Percentiles rank a stretch among this genome's conserved stretches.
phyloP scores from a whole-genome alignment of 1,140 invertebrate species.

The Halictus rubicundus region DNA sequence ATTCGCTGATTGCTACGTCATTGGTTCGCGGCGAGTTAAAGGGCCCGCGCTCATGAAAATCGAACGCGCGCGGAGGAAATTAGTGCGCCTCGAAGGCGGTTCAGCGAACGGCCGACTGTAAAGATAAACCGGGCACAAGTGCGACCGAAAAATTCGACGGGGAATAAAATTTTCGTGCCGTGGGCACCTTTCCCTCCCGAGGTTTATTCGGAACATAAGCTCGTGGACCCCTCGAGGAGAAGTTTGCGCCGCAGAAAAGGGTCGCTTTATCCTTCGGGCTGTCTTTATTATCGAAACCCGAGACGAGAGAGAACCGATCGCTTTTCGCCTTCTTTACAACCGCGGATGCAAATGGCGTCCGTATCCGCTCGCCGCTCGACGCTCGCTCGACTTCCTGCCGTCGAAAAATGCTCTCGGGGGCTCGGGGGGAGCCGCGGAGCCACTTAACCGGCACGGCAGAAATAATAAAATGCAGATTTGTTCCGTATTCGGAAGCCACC shows the following conservation, averaged over 20 bases:
- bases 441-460: slow-evolving; percentile 71
- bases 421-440: slow-evolving; percentile 10
- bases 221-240: slow-evolving; percentile 41
- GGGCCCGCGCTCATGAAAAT: slow-evolving; percentile 71
- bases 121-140: slow-evolving; percentile 64
- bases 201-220: slow-evolving; percentile 74
- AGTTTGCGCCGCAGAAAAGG: slow-evolving; percentile 35
- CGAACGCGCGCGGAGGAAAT: slow-evolving; percentile 75
- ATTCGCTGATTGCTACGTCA: slow-evolving; percentile 67
- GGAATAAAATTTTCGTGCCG: slow-evolving; percentile 53
- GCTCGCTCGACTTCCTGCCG: slow-evolving; percentile 65
- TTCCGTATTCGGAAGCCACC: slow-evolving; percentile 13
- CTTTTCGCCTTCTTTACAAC: slow-evolving; percentile 73
- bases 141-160: slow-evolving; percentile 39
- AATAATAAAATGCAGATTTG: slow-evolving; percentile 78
- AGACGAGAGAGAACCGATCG: slow-evolving; percentile 61
- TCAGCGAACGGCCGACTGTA: slow-evolving; percentile 56
- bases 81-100: slow-evolving; percentile 51
- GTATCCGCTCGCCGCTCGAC: slow-evolving; percentile 69
- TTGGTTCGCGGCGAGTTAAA: slow-evolving; percentile 61
- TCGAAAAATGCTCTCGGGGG: slow-evolving; percentile 23
- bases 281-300: slow-evolving; percentile 67
- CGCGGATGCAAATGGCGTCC: slow-evolving; percentile 74
- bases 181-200: slow-evolving; percentile 29
- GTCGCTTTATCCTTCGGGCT: slow-evolving; percentile 57